Conservation (phyloP, 2,797 vertebrate species). For the Nannoperca australis region DNA sequence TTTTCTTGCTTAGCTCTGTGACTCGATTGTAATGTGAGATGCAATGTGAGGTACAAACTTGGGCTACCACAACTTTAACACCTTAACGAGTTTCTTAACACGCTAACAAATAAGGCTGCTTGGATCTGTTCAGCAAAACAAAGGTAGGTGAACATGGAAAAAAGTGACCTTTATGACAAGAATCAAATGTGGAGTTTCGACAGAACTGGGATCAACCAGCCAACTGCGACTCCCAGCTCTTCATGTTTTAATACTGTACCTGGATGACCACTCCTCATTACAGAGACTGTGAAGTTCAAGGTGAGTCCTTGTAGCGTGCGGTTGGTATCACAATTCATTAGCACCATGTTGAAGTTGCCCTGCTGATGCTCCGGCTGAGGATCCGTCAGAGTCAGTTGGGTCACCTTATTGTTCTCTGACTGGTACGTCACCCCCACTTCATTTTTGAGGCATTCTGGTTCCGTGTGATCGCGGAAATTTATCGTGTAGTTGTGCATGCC, state of each 20-base stretch:
- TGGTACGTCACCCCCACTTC: slow-evolving; percentile 86
- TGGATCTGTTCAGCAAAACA: neutral
- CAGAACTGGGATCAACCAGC: neutral
- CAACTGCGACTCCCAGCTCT: neutral
- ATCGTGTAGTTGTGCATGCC: slow-evolving; percentile 89
- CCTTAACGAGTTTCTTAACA: neutral
- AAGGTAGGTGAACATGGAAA: neutral
- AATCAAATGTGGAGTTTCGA: neutral
- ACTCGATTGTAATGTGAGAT: neutral
- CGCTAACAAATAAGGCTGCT: neutral
- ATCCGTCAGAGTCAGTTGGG: slow-evolving; percentile 59
- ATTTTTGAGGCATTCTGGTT: slow-evolving; percentile 88
- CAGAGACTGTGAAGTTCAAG: slow-evolving; percentile 77
- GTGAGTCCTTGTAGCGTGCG: slow-evolving; percentile 56
- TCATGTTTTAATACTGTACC: slow-evolving; percentile 59
- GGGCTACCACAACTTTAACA: neutral
- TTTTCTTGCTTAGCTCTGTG: neutral
- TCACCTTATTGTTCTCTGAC: slow-evolving; percentile 49
- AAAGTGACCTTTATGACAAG: neutral
- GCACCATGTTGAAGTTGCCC: slow-evolving; percentile 82
- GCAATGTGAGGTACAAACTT: neutral
- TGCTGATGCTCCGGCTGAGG: slow-evolving; percentile 77
- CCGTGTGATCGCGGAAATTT: slow-evolving; percentile 78
- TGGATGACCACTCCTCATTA: slow-evolving; percentile 82
- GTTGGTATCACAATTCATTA: slow-evolving; percentile 82